Conservation (phyloP, 2,888 invertebrate genomes). For the Sminthurides aquaticus region DNA sequence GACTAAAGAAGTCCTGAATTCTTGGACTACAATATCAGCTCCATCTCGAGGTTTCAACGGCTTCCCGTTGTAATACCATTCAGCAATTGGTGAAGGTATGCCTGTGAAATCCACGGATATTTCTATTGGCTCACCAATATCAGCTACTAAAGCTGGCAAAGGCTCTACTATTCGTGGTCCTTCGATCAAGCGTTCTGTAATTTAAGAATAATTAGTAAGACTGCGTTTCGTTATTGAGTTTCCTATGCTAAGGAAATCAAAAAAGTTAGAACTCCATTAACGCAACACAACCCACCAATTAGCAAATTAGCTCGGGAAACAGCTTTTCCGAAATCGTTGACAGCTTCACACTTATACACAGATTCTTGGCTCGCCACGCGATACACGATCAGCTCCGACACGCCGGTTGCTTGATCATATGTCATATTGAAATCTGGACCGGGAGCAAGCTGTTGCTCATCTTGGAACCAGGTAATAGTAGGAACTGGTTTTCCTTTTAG, state of each 20-base stretch:
- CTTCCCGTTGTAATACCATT: conserved; percentile 78
- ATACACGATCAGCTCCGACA: conserved; percentile 53
- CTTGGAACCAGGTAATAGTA: conserved; percentile 62
- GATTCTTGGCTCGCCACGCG: conserved; percentile 60
- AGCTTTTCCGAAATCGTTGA: conserved; percentile 65
- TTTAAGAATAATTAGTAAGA: not conserved
- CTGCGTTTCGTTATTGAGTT: too few species aligned
- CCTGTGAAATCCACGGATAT: conserved; percentile 67
- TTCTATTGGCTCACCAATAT: conserved; percentile 61
- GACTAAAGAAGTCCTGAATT: conserved; percentile 58
- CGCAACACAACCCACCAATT: conserved; percentile 2
- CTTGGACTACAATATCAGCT: conserved; percentile 55
- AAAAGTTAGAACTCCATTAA: not conserved
- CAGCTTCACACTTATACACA: conserved; percentile 63
- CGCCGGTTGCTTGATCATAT: conserved; percentile 58
- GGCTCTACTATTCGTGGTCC: conserved; percentile 59
- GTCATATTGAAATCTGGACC: conserved; percentile 54
- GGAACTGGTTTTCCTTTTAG: conserved; percentile 65
- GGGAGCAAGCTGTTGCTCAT: conserved; percentile 57
- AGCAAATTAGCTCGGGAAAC: conserved; percentile 63
- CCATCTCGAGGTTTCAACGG: conserved; percentile 58
- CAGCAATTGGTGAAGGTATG: conserved; percentile 62
- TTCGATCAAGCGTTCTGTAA: conserved; percentile 11
- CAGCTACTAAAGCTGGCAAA: conserved; percentile 64
- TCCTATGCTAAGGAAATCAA: too few species aligned